Evolutionary conservation across 2,888 invertebrate species (phyloP), one percentile per base, ranked within the genome.

Genomic region (Acanthococcus lagerstroemiae): DNA sequence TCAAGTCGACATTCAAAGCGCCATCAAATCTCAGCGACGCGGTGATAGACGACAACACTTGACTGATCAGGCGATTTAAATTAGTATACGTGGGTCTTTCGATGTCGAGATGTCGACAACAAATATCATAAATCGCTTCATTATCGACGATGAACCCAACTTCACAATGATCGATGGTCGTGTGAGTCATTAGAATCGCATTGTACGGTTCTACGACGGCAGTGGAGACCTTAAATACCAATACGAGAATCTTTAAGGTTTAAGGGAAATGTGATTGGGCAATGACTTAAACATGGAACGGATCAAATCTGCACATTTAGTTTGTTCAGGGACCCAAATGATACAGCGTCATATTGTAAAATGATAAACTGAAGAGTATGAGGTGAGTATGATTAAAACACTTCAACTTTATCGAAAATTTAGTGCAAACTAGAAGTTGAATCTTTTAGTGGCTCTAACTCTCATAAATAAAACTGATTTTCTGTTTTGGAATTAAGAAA

Each of bases 11-110:
- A 79, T 93, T 94, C 70, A 93, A 83, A 70, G 92, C 91, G 76
- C 91, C 92, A 80, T 90, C 92, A 81, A 94, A 93, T 72, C 93
- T 84, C 73, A 94, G 82, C 44, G 93, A 93, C 67, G 93, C 93
- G 7, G 93, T 93, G 77, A 94, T 93, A 67, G 91, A 90, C 27
- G 86, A 92, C 2, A 90, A 94, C 74, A 95, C 92, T 78, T 95
- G 95, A 50, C 93, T 93, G 73, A 96, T 95, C 73, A 96, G 82
- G 73, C 95, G 82, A 80, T 96, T 96, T 75, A 96, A 79, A 80
- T 96, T 96, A 74, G 93, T 93, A 83, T 95, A 95, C 22, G 94
- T 93, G 30, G 95, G 95, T 71, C 95, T 84, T 75, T 92, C 94
- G 74, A 95, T 93, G 79, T 94, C 93, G 76, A 96, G 80, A 78